phyloP scores from a whole-genome alignment of 2,888 invertebrate genomes.

The Yponomeuta malinellus region DNA sequence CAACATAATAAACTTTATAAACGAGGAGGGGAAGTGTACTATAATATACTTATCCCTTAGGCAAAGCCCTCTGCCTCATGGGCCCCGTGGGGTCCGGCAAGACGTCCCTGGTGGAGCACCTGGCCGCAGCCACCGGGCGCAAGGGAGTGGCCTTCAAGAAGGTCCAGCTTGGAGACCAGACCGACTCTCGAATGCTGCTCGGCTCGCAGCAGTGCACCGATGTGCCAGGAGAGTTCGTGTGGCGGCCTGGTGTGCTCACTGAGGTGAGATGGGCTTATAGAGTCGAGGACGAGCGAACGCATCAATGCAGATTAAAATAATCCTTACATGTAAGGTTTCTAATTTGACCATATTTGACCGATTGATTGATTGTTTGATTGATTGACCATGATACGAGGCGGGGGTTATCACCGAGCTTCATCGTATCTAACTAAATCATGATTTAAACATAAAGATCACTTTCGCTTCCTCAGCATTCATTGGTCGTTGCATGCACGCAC shows the following conservation, averaged over 20 bases:
- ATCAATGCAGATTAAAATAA: no score
- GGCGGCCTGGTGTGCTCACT: conserved; percentile 96
- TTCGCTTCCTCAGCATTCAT: no score
- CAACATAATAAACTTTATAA: no score
- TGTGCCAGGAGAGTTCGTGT: conserved; percentile 97
- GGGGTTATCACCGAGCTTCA: no score
- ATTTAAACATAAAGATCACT: no score
- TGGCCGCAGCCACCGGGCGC: conserved; percentile 87
- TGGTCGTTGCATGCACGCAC: no score
- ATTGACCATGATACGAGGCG: no score
- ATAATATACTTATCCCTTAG: conserved; percentile 29
- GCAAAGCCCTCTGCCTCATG: conserved; percentile 82
- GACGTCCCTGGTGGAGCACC: conserved; percentile 90
- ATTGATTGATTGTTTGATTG: no score
- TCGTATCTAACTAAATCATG: no score
- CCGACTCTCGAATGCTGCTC: conserved; percentile 95
- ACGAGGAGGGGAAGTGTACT: neutral
- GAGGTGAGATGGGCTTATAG: conserved; percentile 64
- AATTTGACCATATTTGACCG: no score
- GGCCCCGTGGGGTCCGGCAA: conserved; percentile 97
- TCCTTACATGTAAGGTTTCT: no score
- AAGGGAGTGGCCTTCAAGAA: conserved; percentile 76
- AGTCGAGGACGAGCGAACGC: no score
- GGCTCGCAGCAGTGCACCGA: conserved; percentile 97
- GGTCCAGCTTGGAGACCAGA: conserved; percentile 97